Base-by-base conservation (phyloP, 2,113 vertebrate species). In the cat (Felis catus) region DNA sequence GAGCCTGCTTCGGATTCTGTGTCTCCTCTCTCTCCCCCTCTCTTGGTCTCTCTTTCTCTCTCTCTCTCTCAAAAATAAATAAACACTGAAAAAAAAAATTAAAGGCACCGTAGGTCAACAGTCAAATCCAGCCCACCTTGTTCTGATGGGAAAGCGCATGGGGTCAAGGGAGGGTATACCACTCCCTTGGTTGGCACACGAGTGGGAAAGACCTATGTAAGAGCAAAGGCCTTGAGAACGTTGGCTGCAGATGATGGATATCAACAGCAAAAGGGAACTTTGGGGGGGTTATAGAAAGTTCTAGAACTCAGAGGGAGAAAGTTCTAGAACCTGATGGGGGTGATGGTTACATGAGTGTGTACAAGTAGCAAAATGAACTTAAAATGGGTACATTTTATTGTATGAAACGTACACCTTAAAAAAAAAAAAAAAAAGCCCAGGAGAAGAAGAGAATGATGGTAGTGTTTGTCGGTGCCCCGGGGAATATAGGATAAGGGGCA, bases 41-140 rank as follows among this genome's bases (percentile, higher is more conserved):
- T 45, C 8, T 45, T 45, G 45, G 45, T 45, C 45, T 45, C 45
- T 45, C 41, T 41, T 41, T 41, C 41, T 45, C 45, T 45, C 45
- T 45, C 45, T 45, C 5, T 41, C 45, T 45, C 45, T 45, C 45
- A 45, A 45, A 45, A 45, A 45, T 45, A 45, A 45, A 45, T 45
- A 45, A 45, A 45, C 45, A 45, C 45, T 45, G 8, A 45, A 45
- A 45, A 45, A 45, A 45, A 45, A 45, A 41, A 7, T 45, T 1
- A n/a, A 9, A 13, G 58, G 25, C 6, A 5, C 33, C 2, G 0
- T 15, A 1, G 13, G 55, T 48, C 5, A 5, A 8, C 33, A 14
- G 58, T 55, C 31, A 70, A 7, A 29, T 9, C 25, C 21, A 27
- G 55, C 7, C 10, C 8, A 48, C 27, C 89, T 58, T 25, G 39